Evolutionary conservation across 2,888 invertebrate species (phyloP).

Genomic region (Dexiosoma caninum): DNA sequence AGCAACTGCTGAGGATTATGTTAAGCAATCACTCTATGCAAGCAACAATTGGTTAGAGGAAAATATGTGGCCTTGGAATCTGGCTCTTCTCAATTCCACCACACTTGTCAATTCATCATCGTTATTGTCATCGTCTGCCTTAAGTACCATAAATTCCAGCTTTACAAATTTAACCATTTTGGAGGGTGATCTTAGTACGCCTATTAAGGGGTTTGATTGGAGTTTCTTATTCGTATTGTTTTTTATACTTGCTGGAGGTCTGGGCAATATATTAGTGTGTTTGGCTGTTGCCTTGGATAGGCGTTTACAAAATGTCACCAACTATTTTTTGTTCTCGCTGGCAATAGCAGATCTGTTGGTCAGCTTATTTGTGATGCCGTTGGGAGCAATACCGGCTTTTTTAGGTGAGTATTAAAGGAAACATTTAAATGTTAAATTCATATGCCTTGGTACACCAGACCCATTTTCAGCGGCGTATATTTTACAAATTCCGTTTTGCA

Average conservation of each 20-base stretch:
- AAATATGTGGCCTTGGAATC: slow-evolving; percentile 37
- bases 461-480: no score
- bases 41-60: slow-evolving; percentile 33
- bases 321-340: slow-evolving; percentile 95
- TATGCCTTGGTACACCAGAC: neutral
- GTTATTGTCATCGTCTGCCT: neutral
- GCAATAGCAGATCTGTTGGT: slow-evolving; percentile 96
- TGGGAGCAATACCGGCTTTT: slow-evolving; percentile 95
- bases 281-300: slow-evolving; percentile 94
- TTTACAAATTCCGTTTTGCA: no score
- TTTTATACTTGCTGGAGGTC: slow-evolving; percentile 91
- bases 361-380: slow-evolving; percentile 96
- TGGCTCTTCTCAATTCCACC: slow-evolving; percentile 40
- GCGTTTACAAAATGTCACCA: slow-evolving; percentile 94
- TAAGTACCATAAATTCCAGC: slow-evolving; percentile 40
- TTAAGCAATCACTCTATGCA: slow-evolving; percentile 30
- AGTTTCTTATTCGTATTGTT: slow-evolving; percentile 89
- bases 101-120: slow-evolving; percentile 30
- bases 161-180: slow-evolving; percentile 21
- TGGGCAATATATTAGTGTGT: slow-evolving; percentile 95
- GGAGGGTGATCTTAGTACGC: neutral
- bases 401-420: slow-evolving; percentile 85
- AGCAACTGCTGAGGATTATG: slow-evolving; percentile 25
- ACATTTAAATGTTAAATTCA: neutral
- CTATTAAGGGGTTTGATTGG: slow-evolving; percentile 82